These are phyloP conservation scores for Grammomys dolichurus DNA, from an alignment of 2,113 vertebrate genomes.

Conservation along the genomic window DNA sequence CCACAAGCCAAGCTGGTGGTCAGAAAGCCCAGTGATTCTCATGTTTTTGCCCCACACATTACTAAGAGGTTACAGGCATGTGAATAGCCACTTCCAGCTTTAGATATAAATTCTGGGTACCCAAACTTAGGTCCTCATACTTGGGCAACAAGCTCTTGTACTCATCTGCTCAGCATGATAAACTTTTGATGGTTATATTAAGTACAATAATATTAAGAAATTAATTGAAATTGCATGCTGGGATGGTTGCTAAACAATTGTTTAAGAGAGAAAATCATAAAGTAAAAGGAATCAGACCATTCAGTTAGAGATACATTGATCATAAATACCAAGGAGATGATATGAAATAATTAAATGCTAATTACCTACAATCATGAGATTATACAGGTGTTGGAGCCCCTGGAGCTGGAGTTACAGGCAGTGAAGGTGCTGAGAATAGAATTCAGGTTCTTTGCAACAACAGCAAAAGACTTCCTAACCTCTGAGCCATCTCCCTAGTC, in stretches of 20 bases:
- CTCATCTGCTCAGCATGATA: not conserved
- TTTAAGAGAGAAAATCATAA: not conserved
- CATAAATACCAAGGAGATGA: not conserved
- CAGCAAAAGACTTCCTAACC: not conserved
- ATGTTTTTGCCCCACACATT: not conserved
- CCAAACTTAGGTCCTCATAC: not conserved
- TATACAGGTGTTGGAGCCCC: not conserved
- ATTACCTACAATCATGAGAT: not conserved
- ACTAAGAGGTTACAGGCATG: not conserved
- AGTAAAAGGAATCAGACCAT: not conserved
- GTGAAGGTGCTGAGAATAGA: not conserved
- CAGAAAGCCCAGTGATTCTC: not conserved
- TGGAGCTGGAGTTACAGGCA: not conserved
- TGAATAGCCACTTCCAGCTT: not conserved
- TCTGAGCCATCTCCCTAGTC: not conserved
- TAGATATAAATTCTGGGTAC: not conserved
- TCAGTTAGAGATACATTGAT: not conserved
- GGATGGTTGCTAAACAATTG: not conserved
- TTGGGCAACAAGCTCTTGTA: not conserved
- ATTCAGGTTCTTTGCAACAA: not conserved
- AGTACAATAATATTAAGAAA: not conserved
- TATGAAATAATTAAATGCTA: not conserved
- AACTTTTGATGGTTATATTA: not conserved
- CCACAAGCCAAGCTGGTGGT: not conserved
- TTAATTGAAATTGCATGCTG: conserved; percentile 8